Base-by-base conservation (phyloP, 2,113 vertebrate species). In the Entomyzon cyanotis region DNA sequence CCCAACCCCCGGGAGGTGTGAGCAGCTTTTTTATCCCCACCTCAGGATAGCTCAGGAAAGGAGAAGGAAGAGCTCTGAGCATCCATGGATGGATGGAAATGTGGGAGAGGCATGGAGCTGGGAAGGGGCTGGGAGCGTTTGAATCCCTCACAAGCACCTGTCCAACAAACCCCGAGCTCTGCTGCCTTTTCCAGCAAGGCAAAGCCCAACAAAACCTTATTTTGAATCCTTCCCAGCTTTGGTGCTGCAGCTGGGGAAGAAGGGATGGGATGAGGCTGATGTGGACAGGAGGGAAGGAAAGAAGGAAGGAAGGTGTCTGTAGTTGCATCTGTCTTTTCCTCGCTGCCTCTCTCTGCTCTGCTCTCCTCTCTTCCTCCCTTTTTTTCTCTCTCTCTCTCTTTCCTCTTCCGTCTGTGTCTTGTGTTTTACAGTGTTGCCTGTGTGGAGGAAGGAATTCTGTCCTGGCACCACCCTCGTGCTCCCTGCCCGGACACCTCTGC, bases 341-440 rank as follows among this genome's bases (percentile, higher is more conserved):
- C 84, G 27, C 69, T 88, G 82, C 78, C 70, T 87, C 35, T 80
- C 52, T 93, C 71, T 91, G 69, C 39, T 92, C 73, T 79, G 28
- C 30, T 64, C 71, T 79, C 65, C 15, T 47, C 46, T 94, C 21
- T 87, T 25, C 82, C 73, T 77, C 75, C 50, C 74, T 47, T 65
- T 3, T 49, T 77, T 44, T n/a, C n/a, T 69, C 17, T 85, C 30
- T 76, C 27, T 76, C 56, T 84, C 37, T 94, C 59, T 95, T 69
- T 93, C 91, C 92, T 90, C 81, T 96, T 30, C 82, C 16, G 89
- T 97, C 95, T 97, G 95, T 98, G 96, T 97, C 96, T 98, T 97
- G 96, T 97, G 96, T 97, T 97, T 97, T 97, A 86, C 97, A 97
- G 97, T 86, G 79, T 93, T 97, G 80, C 95, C 96, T 92, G 95